Conservation (phyloP, 2,888 invertebrate species). For the Andrena bucephala region DNA sequence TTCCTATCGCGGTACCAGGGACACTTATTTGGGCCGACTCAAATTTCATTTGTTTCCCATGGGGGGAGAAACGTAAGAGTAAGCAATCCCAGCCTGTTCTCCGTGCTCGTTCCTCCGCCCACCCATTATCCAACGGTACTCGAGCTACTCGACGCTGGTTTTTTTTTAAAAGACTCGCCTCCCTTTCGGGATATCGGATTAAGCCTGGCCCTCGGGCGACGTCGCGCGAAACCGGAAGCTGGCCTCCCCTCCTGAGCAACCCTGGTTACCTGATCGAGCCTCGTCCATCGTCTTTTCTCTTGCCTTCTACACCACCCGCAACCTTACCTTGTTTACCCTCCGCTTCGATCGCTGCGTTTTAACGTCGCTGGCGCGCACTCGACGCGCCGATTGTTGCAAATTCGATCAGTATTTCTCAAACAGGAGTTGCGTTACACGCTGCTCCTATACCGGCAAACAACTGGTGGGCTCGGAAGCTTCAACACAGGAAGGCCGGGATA, state of each 20-base stretch:
- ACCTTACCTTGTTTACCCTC: slow-evolving; percentile 33
- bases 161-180: slow-evolving; percentile 35
- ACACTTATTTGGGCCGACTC: background rate
- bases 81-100: slow-evolving; percentile 24
- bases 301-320: background rate
- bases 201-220: slow-evolving; percentile 37
- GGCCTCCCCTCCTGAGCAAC: slow-evolving; percentile 27
- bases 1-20: background rate
- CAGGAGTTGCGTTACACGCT: background rate
- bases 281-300: slow-evolving; percentile 20
- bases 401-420: background rate
- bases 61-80: background rate
- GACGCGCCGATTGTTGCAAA: background rate
- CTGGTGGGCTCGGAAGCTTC: too few relatives aligned
- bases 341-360: slow-evolving; percentile 20
- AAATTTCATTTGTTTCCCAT: slow-evolving; percentile 8
- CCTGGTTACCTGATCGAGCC: slow-evolving; percentile 46
- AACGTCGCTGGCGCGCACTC: background rate
- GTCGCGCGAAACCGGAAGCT: slow-evolving; percentile 59
- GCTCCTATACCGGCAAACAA: too few relatives aligned
- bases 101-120: slow-evolving; percentile 39
- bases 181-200: slow-evolving; percentile 65
- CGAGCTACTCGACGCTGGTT: slow-evolving; percentile 41
- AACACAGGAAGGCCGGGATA: too few relatives aligned
- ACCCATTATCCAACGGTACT: slow-evolving; percentile 54